Base-by-base conservation (phyloP, 2,888 invertebrate genomes). In the Chloroclysta siterata region DNA sequence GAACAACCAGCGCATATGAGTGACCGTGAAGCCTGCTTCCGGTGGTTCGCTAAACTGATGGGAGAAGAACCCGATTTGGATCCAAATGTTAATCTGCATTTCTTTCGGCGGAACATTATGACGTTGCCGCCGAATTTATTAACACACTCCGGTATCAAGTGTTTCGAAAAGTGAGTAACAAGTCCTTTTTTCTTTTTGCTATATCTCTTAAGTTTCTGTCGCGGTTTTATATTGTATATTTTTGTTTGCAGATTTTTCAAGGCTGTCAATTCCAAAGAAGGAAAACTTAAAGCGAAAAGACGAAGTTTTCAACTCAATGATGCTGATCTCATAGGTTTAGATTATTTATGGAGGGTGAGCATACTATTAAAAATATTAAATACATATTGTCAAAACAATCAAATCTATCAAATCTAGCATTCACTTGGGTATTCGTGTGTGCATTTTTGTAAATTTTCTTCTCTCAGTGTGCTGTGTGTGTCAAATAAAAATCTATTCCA, bases 21-120 rank as follows among this genome's bases (percentile, higher is more conserved):
- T 0, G 99, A 99, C 87, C 95, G 99, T 44, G 99, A 99, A 87
- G 98, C 98, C 39, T 99, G 99, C 88, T 99, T 99, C 90, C 97
- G 98, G 78, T 99, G 99, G 99, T 99, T 99, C 92, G 98, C 98
- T 44, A 99, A 99, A 90, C 90, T 98, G 42, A 98, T 98, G 98
- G 97, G 97, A 15, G 99, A 99, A 75, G 99, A 99, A 82, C 98
- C 99, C 0, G 99, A 99, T 87, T 91, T 99, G 59, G 99, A 99
- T 90, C 99, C 99, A 0, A 98, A 98, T 74, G 98, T 99, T 61
- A 98, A 98, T 80, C 95, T 97, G 84, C 98, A 98, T 86, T 99
- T 99, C 93, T 99, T 99, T 93, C 97, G 98, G 88, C 96, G 97
- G 78, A 98, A 99, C 83, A 96, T 99, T 74, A 94, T 99, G 74